Base-by-base conservation (phyloP, 1,140 invertebrate genomes). In the Lasaia peninsularis region DNA sequence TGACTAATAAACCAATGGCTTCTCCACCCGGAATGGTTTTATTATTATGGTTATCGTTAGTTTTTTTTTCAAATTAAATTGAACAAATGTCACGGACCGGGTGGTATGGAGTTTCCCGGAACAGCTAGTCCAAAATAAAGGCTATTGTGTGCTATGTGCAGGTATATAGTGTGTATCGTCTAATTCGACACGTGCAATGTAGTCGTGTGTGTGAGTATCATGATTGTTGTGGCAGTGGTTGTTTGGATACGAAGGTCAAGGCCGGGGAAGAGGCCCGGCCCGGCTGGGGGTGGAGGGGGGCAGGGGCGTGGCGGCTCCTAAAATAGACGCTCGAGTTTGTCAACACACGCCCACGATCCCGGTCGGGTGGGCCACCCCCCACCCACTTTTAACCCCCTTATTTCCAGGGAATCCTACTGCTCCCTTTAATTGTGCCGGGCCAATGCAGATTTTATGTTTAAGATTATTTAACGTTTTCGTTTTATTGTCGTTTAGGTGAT, bases 161-260 rank as follows among this genome's bases (percentile, higher is more conserved):
- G n/a, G n/a, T n/a, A 4, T 28, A 28, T 28, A 6, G 1, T 28
- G 24, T 28, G 24, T 28, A 7, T 6, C 5, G 5, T 28, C 24
- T 28, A 28, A 28, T 28, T 28, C 1, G 24, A 28, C 49, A 32
- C 49, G 28, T 12, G 24, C 24, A 32, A 32, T 28, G 35, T 9
- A 49, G 32, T 49, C 31, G 20, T 31, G 8, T 12, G 52, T 53
- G 53, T 37, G 34, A 48, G 35, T 37, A 59, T 24, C 28, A 62
- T 54, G 64, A 61, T 75, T 84, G 84, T 87, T 87, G 81, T 87
- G 84, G 76, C 79, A 79, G 76, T 69, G 72, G 81, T 84, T 80
- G 84, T 85, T 85, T 84, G 78, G 84, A 77, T 77, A 82, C 80
- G 73, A 82, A 82, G 80, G 80, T 80, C 78, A 85, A 85, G 81